phyloP scores from a whole-genome alignment of 2,113 vertebrate species.

The Sander vitreus region DNA sequence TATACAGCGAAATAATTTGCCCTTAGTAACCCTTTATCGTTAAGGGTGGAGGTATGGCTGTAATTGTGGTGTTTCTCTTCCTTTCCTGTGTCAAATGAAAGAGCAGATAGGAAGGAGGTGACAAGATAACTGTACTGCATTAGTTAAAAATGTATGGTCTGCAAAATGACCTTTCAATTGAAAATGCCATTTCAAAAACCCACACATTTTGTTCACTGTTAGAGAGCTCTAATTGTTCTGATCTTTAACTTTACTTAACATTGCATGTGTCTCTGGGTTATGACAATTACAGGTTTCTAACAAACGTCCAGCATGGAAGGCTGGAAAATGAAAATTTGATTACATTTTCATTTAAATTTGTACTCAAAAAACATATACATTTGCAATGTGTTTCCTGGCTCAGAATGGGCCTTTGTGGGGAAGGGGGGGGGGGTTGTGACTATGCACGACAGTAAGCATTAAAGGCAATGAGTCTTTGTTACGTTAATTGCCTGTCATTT shows the following conservation, averaged over 20 bases:
- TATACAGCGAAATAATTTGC: constrained; percentile 1
- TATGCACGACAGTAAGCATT: too few species aligned
- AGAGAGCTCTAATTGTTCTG: background rate
- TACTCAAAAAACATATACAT: too few species aligned
- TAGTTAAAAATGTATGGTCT: constrained; percentile 16
- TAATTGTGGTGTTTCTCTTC: constrained; percentile 20
- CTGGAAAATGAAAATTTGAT: too few species aligned
- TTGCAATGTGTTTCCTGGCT: too few species aligned
- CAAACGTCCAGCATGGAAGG: too few species aligned
- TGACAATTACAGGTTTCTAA: background rate
- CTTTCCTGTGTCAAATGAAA: constrained; percentile 17
- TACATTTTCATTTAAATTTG: too few species aligned
- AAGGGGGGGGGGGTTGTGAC: too few species aligned
- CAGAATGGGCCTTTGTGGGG: too few species aligned
- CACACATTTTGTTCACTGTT: background rate
- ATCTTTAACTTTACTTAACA: background rate
- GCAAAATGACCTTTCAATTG: constrained; percentile 38
- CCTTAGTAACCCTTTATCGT: constrained; percentile 14
- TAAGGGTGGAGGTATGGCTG: constrained; percentile 8
- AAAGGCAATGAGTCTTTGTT: too few species aligned
- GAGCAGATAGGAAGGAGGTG: background rate
- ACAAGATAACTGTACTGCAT: constrained; percentile 6
- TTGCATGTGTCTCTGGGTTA: background rate
- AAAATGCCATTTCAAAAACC: constrained; percentile 28
- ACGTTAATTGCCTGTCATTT: too few species aligned